A percentile compares a stretch with the other conserved stretches of the same genome.
These are phyloP conservation scores for Oscheius sp. DNA, from an alignment of 2,888 invertebrate species.

Conservation along the genomic window DNA sequence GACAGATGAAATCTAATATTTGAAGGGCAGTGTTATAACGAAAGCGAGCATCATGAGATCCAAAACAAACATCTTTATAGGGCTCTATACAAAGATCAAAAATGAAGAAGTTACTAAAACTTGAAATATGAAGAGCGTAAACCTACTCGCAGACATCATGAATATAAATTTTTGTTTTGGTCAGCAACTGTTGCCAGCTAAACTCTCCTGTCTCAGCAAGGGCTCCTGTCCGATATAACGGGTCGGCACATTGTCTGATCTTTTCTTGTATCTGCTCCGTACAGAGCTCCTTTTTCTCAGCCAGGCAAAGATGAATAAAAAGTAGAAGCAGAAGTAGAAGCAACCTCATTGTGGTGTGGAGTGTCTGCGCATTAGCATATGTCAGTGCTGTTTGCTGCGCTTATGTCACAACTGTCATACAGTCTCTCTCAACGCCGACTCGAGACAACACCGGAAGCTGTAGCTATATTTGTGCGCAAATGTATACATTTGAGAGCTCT, in stretches of 20 bases:
- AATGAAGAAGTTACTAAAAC: slow-evolving; percentile 55
- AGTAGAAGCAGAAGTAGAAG: slow-evolving; percentile 1
- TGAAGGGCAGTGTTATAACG: slow-evolving; percentile 56
- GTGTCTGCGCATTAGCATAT: slow-evolving; percentile 25
- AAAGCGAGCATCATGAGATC: slow-evolving; percentile 45
- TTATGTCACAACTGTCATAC: slow-evolving; percentile 27
- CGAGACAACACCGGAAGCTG: slow-evolving; percentile 22
- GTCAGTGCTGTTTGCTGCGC: slow-evolving; percentile 18
- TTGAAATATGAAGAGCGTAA: background rate
- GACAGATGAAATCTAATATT: slow-evolving; percentile 57
- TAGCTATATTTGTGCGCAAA: too few species aligned
- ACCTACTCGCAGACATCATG: slow-evolving; percentile 59
- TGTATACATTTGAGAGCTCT: too few species aligned
- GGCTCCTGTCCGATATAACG: slow-evolving; percentile 55
- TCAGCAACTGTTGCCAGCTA: slow-evolving; percentile 53
- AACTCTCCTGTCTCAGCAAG: slow-evolving; percentile 40
- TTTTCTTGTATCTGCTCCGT: slow-evolving; percentile 16
- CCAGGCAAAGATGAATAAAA: background rate
- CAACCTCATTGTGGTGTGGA: slow-evolving; percentile 15
- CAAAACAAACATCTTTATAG: slow-evolving; percentile 58
- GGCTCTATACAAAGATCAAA: slow-evolving; percentile 62
- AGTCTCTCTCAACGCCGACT: background rate
- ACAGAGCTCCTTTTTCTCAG: background rate
- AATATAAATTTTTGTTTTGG: slow-evolving; percentile 55
- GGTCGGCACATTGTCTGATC: slow-evolving; percentile 53